Evolutionary conservation across 2,113 vertebrate species (phyloP), one percentile per base, ranked within the genome.

Genomic region (Daboia siamensis): DNA sequence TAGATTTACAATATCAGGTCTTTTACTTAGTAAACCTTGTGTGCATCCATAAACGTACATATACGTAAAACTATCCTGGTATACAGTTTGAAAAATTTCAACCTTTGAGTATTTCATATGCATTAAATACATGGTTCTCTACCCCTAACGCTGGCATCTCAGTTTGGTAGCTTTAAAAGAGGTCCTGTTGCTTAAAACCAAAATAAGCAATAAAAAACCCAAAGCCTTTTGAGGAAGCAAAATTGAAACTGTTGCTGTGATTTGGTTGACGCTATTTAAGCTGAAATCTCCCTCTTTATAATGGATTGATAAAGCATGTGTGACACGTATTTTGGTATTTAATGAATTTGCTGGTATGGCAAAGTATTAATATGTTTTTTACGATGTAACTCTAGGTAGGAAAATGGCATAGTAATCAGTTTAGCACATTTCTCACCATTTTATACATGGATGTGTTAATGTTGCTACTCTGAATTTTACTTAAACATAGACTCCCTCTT

Each of bases 401-500:
- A 80, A 90, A 90, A 61, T 80, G 88, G 84, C 84, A 3, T 88
- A 86, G 57, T 3, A 33, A 5, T 24, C 80, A 57, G 51, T 24
- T 51, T 23, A 46, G 74, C 48, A 56, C 74, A 21, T 84, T 51
- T 39, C 4, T 46, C 11, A 54, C 90, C 91, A 56, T 94, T 93
- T 87, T 92, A 88, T 48, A 5, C 29, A 2, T 89, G 91, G 92
- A 93, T 88, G 44, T 87, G 33, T 94, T 55, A 46, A 80, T 59
- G 0, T 23, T 3, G 51, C 90, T 86, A n/a, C 20, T 84, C 29
- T 4, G 12, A n/a, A 87, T 94, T 96, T 97, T 97, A 91, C 96
- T 96, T 95, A 95, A 93, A 88, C 97, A 92, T 87, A 91, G 86
- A 91, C 97, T 96, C 97, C 97, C 98, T 97, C 98, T 98, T 96